A percentile compares a stretch with the other conserved stretches of the same genome.
phyloP scores from a whole-genome alignment of 2,113 vertebrate species.

The Dicrurus megarhynchus region DNA sequence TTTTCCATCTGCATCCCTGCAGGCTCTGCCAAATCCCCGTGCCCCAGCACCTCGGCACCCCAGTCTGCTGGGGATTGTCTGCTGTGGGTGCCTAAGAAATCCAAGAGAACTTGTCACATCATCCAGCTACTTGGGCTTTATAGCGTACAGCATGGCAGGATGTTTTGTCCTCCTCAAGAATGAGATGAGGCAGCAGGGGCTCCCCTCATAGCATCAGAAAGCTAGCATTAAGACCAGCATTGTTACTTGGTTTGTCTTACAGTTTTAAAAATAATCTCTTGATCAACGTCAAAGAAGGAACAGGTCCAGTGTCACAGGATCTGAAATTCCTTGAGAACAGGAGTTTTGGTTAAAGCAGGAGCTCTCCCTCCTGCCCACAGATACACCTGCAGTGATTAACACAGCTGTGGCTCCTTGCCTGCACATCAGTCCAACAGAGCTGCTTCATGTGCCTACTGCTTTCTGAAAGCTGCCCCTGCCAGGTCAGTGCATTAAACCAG shows the following conservation, averaged over 20 bases:
- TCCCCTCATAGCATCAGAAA: neutral
- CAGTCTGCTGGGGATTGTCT: neutral
- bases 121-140: neutral
- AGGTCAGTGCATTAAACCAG: neutral
- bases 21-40: rapidly evolving
- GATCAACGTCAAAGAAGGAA: neutral
- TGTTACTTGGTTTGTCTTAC: neutral
- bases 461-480: neutral
- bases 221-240: neutral
- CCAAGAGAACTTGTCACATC: neutral
- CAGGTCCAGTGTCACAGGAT: neutral
- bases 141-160: neutral
- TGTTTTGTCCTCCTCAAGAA: neutral
- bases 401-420: neutral
- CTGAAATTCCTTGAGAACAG: neutral
- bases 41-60: neutral
- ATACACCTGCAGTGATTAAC: rapidly evolving
- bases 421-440: neutral
- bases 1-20: neutral
- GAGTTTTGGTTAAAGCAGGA: neutral
- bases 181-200: rapidly evolving
- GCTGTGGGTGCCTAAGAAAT: neutral
- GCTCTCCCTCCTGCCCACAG: neutral
- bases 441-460: neutral
- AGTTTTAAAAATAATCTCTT: neutral